Conservation (phyloP, 1,140 invertebrate genomes). For the Matsumurasca onukii region DNA sequence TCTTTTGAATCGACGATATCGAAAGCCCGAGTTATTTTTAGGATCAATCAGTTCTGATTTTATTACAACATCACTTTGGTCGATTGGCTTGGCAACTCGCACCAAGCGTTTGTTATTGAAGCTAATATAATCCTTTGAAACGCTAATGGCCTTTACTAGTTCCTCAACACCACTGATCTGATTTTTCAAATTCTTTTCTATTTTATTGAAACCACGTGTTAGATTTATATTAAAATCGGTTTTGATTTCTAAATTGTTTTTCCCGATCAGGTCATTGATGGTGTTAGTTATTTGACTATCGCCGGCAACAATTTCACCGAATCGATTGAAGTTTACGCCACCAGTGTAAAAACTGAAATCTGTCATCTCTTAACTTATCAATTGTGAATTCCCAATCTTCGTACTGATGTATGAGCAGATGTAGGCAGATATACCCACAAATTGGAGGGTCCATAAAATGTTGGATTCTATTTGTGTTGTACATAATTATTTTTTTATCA, state of each 20-base stretch:
- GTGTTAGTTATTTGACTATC: not conserved
- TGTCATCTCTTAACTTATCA: not conserved
- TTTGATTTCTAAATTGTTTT: not conserved
- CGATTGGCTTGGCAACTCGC: not conserved
- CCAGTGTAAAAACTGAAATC: not conserved
- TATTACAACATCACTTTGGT: not conserved
- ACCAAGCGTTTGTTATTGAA: not conserved
- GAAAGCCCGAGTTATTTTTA: too few relatives aligned
- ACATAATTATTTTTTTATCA: not conserved
- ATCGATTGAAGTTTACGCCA: conserved; percentile 9
- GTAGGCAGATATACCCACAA: not conserved
- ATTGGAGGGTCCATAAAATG: not conserved
- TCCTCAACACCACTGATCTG: not conserved
- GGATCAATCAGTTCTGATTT: too few relatives aligned
- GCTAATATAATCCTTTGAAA: not conserved
- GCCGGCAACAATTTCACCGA: not conserved
- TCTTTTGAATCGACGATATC: too few relatives aligned
- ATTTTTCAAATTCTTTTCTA: not conserved
- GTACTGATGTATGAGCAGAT: not conserved
- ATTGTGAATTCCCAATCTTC: not conserved
- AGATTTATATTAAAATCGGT: not conserved
- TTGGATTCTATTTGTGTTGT: not conserved
- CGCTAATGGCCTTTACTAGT: not conserved
- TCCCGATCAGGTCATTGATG: not conserved
- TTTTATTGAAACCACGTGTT: not conserved